A percentile compares a stretch with the other conserved stretches of the same genome.
Conservation (phyloP, 2,797 vertebrate genomes). For the Chanos chanos region DNA sequence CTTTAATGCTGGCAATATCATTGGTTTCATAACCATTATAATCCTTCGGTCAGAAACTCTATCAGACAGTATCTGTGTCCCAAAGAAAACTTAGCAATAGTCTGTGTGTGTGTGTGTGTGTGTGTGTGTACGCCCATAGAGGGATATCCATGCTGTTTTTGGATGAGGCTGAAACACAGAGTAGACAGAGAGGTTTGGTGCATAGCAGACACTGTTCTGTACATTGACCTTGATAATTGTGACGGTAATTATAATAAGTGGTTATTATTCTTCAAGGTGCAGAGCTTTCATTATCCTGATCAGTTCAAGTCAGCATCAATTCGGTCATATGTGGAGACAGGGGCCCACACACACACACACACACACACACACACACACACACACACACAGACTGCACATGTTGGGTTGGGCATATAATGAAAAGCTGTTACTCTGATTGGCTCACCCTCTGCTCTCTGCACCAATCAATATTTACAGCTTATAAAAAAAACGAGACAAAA, state of each 20-base stretch:
- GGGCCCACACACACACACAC: slow-evolving; percentile 59
- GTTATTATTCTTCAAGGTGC: slow-evolving; percentile 79
- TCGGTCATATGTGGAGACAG: slow-evolving; percentile 69
- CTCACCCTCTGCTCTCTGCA: slow-evolving; percentile 55
- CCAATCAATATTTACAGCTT: slow-evolving; percentile 79
- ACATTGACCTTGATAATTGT: slow-evolving; percentile 75
- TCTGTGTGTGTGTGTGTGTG: background rate
- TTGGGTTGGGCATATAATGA: slow-evolving; percentile 67
- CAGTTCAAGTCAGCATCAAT: slow-evolving; percentile 78
- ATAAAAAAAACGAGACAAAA: slow-evolving; percentile 64
- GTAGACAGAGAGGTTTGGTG: slow-evolving; percentile 38
- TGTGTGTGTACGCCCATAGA: background rate
- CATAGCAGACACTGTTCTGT: slow-evolving; percentile 62
- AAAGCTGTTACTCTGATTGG: slow-evolving; percentile 78
- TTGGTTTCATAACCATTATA: too few relatives aligned
- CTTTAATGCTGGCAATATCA: too few relatives aligned
- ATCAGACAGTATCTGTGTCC: background rate
- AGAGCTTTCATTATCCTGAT: slow-evolving; percentile 74
- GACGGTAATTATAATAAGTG: slow-evolving; percentile 79
- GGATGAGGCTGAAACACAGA: background rate
- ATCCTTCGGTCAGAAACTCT: too few relatives aligned
- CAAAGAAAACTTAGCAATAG: background rate
- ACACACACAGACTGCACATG: slow-evolving; percentile 48
- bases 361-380: background rate
- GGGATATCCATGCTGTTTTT: slow-evolving; percentile 1